phyloP scores from a whole-genome alignment of 2,113 vertebrate species.

The Eulacestoma nigropectus region DNA sequence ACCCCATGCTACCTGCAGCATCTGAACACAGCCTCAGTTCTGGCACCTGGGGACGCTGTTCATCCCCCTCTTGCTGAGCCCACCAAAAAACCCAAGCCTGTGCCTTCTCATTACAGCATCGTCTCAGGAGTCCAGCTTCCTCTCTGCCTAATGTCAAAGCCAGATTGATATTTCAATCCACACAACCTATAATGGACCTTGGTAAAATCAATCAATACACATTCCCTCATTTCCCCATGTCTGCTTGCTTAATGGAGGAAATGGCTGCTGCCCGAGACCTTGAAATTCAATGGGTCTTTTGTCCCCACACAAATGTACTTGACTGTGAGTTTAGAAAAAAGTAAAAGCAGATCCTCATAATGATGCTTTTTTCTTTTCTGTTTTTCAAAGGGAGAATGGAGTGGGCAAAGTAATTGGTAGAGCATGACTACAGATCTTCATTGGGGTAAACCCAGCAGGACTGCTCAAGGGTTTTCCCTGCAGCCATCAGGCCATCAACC shows the following conservation, averaged over 20 bases:
- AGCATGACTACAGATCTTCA: neutral
- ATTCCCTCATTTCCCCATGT: conserved; percentile 36
- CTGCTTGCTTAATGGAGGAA: conserved; percentile 35
- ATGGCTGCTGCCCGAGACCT: conserved; percentile 24
- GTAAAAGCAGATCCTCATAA: neutral
- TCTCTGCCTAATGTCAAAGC: neutral
- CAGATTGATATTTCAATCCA: conserved; percentile 28
- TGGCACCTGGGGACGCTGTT: neutral
- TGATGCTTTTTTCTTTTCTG: neutral
- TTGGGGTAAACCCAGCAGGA: neutral
- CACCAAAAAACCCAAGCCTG: neutral
- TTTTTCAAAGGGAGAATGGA: neutral
- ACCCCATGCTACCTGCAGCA: neutral
- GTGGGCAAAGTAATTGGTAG: neutral
- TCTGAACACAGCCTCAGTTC: neutral
- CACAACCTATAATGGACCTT: conserved; percentile 23
- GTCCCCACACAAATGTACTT: neutral
- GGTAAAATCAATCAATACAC: conserved; percentile 46
- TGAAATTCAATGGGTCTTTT: conserved; percentile 31
- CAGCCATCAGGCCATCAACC: neutral
- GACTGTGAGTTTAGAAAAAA: neutral
- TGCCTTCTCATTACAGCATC: neutral
- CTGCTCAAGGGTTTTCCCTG: neutral
- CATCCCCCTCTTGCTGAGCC: neutral
- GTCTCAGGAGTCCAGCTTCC: neutral